Percentiles rank a stretch among this genome's conserved stretches.
Evolutionary conservation across 2,797 vertebrate genomes (phyloP).

Genomic region (Brachyalestes nurse): DNA sequence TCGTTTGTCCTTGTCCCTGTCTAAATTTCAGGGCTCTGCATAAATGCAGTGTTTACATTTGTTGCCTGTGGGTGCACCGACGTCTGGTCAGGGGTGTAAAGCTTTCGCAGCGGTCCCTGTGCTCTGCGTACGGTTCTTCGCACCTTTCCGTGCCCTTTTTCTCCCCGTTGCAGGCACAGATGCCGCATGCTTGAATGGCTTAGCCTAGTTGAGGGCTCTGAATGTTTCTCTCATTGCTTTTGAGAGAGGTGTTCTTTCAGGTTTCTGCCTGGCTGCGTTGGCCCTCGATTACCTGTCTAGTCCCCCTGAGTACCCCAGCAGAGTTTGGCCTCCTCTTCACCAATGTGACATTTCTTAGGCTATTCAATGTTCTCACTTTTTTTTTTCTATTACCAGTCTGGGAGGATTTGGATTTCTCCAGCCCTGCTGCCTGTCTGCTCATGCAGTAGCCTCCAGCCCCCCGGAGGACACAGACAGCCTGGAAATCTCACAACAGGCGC

Average conservation of each 20-base stretch:
- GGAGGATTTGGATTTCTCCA: constrained; percentile 66
- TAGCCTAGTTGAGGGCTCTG: constrained; percentile 30
- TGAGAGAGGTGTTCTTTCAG: constrained; percentile 41
- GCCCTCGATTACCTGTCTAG: constrained; percentile 56
- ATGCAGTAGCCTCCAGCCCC: constrained; percentile 56
- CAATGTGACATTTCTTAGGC: constrained; percentile 53
- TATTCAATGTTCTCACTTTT: constrained; percentile 50
- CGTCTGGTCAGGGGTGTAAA: constrained; percentile 32
- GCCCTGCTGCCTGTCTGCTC: constrained; percentile 56
- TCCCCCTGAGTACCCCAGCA: constrained; percentile 36
- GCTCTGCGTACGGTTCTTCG: not conserved
- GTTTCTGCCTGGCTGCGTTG: constrained; percentile 42
- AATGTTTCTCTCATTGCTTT: constrained; percentile 50
- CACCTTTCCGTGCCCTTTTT: constrained; percentile 18
- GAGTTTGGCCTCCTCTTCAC: constrained; percentile 42
- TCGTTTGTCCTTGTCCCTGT: not conserved
- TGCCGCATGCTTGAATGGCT: constrained; percentile 22
- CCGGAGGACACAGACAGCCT: constrained; percentile 50
- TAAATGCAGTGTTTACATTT: constrained; percentile 20
- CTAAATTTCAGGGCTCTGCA: not conserved
- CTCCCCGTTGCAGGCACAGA: constrained; percentile 23
- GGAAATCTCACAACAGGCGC: constrained; percentile 45
- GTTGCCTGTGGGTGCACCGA: constrained; percentile 21
- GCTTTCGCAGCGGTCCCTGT: constrained; percentile 9
- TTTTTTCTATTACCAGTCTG: constrained; percentile 62